A percentile compares a stretch with the other conserved stretches of the same genome.
These are phyloP conservation scores for Gnathonemus longibarbis DNA, from an alignment of 2,113 vertebrate genomes.

Conservation along the genomic window DNA sequence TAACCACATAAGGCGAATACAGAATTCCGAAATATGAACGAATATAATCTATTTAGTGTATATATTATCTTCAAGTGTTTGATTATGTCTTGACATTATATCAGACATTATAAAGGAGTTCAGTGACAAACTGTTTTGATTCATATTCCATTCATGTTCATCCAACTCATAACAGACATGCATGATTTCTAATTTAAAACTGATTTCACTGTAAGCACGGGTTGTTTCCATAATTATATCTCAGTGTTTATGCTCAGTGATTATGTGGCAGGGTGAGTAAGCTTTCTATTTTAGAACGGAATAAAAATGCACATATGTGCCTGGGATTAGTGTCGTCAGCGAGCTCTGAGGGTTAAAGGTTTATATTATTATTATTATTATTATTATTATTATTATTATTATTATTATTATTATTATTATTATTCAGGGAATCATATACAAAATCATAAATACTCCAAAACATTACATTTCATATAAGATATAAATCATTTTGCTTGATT, in stretches of 20 bases:
- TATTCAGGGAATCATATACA: neutral
- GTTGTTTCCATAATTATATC: neutral
- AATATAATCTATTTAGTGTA: neutral
- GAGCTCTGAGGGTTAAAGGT: neutral
- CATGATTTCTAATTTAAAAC: conserved; percentile 4
- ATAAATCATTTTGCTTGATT: neutral
- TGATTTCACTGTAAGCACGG: neutral
- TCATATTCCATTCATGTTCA: conserved; percentile 41
- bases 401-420: neutral
- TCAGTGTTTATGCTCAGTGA: neutral
- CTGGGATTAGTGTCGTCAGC: neutral
- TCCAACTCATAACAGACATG: conserved; percentile 37
- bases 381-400: neutral
- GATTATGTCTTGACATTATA: neutral
- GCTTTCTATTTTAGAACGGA: neutral
- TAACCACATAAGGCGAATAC: neutral
- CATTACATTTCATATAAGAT: neutral
- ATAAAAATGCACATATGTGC: neutral
- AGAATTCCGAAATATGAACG: neutral
- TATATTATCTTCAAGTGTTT: neutral
- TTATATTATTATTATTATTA: neutral
- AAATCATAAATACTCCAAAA: neutral
- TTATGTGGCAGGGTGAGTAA: neutral
- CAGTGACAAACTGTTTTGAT: conserved; percentile 24
- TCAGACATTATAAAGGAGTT: neutral